phyloP scores from a whole-genome alignment of 2,888 invertebrate species.

The Pegoplata infirma region DNA sequence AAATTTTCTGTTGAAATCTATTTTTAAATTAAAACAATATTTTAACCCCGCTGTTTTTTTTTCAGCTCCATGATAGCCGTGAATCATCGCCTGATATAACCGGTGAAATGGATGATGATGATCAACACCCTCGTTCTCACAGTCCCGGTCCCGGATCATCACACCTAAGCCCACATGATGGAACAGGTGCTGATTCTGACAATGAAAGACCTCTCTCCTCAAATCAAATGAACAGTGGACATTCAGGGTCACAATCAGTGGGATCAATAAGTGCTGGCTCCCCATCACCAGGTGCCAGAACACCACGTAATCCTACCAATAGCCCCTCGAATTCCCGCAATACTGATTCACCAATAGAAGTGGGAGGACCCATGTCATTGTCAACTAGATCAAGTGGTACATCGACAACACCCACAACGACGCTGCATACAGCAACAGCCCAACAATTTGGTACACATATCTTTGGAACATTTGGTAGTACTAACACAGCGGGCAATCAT shows the following conservation, averaged over 20 bases:
- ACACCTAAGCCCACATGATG: slow-evolving; percentile 70
- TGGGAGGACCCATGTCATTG: slow-evolving; percentile 78
- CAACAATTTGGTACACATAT: slow-evolving; percentile 81
- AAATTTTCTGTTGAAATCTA: too few species aligned
- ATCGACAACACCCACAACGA: slow-evolving; percentile 70
- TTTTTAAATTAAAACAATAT: too few species aligned
- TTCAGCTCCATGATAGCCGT: slow-evolving; percentile 78
- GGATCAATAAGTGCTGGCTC: slow-evolving; percentile 79
- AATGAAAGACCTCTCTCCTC: slow-evolving; percentile 77
- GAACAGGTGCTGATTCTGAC: slow-evolving; percentile 73
- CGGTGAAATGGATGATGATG: slow-evolving; percentile 78
- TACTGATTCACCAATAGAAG: slow-evolving; percentile 81
- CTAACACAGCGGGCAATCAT: slow-evolving; percentile 41
- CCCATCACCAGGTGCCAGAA: slow-evolving; percentile 76
- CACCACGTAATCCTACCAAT: slow-evolving; percentile 75
- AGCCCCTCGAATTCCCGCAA: slow-evolving; percentile 81
- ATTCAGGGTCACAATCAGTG: slow-evolving; percentile 79
- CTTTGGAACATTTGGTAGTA: slow-evolving; percentile 81
- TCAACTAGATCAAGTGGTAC: slow-evolving; percentile 70
- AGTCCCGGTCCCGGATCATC: slow-evolving; percentile 74
- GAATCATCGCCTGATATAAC: slow-evolving; percentile 79
- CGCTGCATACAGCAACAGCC: slow-evolving; percentile 80
- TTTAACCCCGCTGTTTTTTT: background rate
- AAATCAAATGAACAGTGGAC: slow-evolving; percentile 74
- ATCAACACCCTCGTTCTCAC: slow-evolving; percentile 73